These are phyloP conservation scores for Eupithecia centaureata DNA, from an alignment of 2,888 invertebrate genomes.

Conservation along the genomic window DNA sequence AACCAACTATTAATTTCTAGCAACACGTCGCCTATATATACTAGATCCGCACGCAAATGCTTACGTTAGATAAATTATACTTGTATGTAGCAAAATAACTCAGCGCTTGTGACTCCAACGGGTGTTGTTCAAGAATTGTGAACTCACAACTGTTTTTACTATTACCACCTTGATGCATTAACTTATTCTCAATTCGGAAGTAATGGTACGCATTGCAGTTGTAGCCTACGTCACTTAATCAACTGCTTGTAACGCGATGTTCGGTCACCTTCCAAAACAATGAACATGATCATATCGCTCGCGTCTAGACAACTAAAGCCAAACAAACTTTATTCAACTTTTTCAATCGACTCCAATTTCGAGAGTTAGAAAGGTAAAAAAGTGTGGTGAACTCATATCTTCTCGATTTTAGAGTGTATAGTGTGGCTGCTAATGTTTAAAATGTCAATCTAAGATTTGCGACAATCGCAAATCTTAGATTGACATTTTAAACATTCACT, in stretches of 20 bases:
- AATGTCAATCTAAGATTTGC: not conserved
- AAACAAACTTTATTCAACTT: not conserved
- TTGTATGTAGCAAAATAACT: not conserved
- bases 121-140: constrained; percentile 34
- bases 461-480: no score
- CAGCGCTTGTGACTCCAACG: constrained; percentile 7
- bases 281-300: not conserved
- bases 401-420: not conserved
- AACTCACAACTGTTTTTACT: constrained; percentile 46
- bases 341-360: not conserved
- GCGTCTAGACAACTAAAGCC: not conserved
- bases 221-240: not conserved
- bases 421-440: not conserved
- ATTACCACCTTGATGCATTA: not conserved
- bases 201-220: not conserved
- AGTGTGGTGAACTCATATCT: not conserved
- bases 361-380: not conserved
- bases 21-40: no score
- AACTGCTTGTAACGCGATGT: not conserved
- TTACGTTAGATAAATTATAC: not conserved
- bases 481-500: no score
- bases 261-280: not conserved
- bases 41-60: not conserved
- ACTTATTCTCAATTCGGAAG: constrained; percentile 1
- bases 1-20: not conserved